These are phyloP conservation scores for Hormiphora californensis DNA, from an alignment of 37 sponge, comb jelly and placozoan genomes.

Conservation along the genomic window DNA sequence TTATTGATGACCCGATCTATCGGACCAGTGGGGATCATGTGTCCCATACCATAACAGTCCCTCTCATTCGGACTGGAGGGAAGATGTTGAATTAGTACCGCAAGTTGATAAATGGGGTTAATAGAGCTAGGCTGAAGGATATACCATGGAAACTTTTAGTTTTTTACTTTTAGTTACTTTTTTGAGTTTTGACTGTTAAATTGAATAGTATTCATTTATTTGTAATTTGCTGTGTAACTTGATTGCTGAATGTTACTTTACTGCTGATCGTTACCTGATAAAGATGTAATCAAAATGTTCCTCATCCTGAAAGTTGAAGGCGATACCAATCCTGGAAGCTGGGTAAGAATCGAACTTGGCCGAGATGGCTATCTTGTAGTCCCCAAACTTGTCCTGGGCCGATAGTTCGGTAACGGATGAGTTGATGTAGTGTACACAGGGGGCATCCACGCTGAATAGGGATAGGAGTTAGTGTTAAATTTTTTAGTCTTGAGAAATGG, in stretches of 20 bases:
- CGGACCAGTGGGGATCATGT: background rate
- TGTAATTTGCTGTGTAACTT: too few relatives aligned
- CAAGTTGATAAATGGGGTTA: too few relatives aligned
- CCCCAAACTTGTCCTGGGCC: background rate
- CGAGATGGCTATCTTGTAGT: conserved; percentile 12
- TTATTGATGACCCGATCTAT: background rate
- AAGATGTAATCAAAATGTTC: background rate
- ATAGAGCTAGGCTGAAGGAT: too few relatives aligned
- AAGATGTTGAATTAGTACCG: too few relatives aligned
- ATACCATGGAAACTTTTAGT: too few relatives aligned
- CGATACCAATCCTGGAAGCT: background rate
- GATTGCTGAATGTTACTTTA: background rate
- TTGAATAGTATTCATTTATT: too few relatives aligned
- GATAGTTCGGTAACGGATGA: background rate
- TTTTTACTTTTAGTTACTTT: too few relatives aligned
- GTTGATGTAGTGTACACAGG: background rate
- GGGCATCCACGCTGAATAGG: background rate
- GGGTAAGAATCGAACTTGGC: background rate
- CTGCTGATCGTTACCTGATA: background rate
- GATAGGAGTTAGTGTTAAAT: background rate
- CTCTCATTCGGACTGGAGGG: conserved; percentile 1
- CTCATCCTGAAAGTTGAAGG: conserved; percentile 2
- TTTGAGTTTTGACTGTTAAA: too few relatives aligned
- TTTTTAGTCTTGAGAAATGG: too few relatives aligned
- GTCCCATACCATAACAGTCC: conserved; percentile 7